Conservation (phyloP, 1,140 invertebrate species). For the Sitobion miscanthi region DNA sequence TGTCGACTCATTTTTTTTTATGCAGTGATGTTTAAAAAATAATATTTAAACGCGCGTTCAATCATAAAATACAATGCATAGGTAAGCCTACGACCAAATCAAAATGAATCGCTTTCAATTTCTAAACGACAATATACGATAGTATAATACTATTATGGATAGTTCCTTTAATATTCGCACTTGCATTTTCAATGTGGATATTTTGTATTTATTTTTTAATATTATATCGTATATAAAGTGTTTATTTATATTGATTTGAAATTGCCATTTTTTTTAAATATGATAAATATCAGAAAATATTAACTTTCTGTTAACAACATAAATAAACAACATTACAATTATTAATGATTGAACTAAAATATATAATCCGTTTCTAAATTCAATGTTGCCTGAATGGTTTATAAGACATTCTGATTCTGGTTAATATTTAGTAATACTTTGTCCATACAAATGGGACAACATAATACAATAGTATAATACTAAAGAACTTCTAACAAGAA, state of each 20-base stretch:
- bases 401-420: background rate
- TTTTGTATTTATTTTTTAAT: background rate
- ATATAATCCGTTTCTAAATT: background rate
- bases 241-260: background rate
- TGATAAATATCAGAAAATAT: background rate
- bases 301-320: background rate
- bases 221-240: background rate
- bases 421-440: background rate
- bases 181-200: background rate
- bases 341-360: background rate
- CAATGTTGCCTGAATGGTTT: background rate
- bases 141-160: no score
- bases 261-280: background rate
- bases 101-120: background rate
- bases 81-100: background rate
- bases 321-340: background rate
- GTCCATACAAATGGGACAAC: background rate
- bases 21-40: background rate
- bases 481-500: background rate
- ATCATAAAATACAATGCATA: background rate
- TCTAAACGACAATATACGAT: background rate
- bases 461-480: background rate
- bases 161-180: no score
- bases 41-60: background rate
- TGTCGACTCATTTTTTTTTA: constrained; percentile 1